Percentiles rank a stretch among this genome's conserved stretches.
These are phyloP conservation scores for Melanostigma gelatinosum DNA, from an alignment of 2,113 vertebrate genomes.

Conservation along the genomic window DNA sequence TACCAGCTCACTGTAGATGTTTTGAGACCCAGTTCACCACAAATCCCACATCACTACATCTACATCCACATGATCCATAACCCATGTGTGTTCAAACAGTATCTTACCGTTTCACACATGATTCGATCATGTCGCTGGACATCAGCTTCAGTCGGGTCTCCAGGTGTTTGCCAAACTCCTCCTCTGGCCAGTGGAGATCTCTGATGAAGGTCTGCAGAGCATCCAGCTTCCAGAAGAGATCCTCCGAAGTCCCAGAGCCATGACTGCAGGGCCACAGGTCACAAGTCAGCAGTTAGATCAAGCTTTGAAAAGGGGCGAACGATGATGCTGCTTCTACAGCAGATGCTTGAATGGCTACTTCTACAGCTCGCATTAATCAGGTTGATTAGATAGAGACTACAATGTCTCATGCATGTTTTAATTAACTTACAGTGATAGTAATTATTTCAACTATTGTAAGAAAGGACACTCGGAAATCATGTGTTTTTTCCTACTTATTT, in stretches of 20 bases:
- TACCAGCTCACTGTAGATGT: neutral
- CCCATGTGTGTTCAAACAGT: neutral
- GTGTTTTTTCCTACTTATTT: too few species aligned
- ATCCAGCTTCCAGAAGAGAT: slow-evolving; percentile 99
- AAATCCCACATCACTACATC: neutral
- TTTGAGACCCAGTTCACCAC: neutral
- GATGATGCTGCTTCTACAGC: neutral
- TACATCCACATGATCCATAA: neutral
- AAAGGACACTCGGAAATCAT: too few species aligned
- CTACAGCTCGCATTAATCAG: neutral
- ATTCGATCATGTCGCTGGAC: slow-evolving; percentile 99
- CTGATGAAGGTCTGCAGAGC: slow-evolving; percentile 98
- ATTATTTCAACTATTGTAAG: neutral
- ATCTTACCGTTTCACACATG: slow-evolving; percentile 93
- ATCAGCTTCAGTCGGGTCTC: slow-evolving; percentile 97
- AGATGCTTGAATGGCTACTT: neutral
- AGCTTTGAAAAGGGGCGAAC: neutral
- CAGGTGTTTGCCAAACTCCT: slow-evolving; percentile 98
- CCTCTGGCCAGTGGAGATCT: slow-evolving; percentile 98
- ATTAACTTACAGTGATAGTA: neutral
- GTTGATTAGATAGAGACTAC: neutral
- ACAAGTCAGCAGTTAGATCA: neutral
- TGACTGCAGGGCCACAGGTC: slow-evolving; percentile 85
- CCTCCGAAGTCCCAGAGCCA: slow-evolving; percentile 97
- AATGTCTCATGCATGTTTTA: neutral